Percentiles rank a stretch among this genome's conserved stretches.
phyloP scores from a whole-genome alignment of 1,140 invertebrate genomes.

The Drosophila rhopaloa region DNA sequence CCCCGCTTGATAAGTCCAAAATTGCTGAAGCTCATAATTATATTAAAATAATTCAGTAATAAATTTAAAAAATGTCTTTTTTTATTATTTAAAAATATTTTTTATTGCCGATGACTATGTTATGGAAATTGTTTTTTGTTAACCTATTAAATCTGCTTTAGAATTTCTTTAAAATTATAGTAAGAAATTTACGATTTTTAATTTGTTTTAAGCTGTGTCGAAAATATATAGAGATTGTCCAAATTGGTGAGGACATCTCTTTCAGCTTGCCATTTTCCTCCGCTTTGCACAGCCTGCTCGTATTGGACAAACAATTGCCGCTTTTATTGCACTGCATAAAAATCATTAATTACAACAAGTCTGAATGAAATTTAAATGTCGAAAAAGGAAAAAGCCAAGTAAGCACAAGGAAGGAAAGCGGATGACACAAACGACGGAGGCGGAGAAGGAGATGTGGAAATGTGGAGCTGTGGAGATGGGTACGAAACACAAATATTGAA shows the following conservation, averaged over 20 bases:
- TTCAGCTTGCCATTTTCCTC: background rate
- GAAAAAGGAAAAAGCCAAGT: constrained; percentile 60
- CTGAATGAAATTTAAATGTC: constrained; percentile 78
- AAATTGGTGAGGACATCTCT: background rate
- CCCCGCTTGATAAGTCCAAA: no score
- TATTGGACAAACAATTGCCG: constrained; percentile 40
- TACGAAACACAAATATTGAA: constrained; percentile 70
- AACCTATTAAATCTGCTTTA: no score
- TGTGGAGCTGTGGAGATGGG: background rate
- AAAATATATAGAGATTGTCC: background rate
- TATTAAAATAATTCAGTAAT: no score
- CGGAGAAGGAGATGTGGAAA: background rate
- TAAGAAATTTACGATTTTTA: no score
- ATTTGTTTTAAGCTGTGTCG: background rate
- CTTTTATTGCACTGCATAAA: constrained; percentile 75
- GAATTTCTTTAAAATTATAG: no score
- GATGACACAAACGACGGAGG: constrained; percentile 19
- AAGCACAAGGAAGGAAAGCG: constrained; percentile 35
- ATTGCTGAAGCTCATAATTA: no score
- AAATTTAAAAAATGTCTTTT: no score
- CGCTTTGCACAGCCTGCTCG: background rate
- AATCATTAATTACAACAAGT: constrained; percentile 81
- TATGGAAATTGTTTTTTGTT: no score
- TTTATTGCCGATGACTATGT: no score
- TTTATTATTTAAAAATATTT: no score